phyloP scores from a whole-genome alignment of 2,888 invertebrate genomes.

The Xanthorhoe designata region DNA sequence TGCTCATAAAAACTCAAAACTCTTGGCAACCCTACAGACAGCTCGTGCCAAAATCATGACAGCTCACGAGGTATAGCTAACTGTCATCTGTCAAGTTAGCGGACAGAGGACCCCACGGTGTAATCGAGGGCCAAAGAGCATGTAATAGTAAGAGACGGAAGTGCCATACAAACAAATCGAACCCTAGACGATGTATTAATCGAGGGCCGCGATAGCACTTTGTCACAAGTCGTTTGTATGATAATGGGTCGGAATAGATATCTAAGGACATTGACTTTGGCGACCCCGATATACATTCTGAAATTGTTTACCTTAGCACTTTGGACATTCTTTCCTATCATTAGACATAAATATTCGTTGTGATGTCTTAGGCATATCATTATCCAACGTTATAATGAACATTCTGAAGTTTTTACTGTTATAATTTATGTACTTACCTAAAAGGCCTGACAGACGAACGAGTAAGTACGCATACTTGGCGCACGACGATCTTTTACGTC shows the following conservation, averaged over 20 bases:
- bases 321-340: too few relatives aligned
- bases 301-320: background rate
- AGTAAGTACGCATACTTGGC: too few relatives aligned
- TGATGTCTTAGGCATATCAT: too few relatives aligned
- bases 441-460: too few relatives aligned
- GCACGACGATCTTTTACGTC: too few relatives aligned
- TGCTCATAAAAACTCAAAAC: background rate
- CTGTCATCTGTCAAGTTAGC: constrained; percentile 26
- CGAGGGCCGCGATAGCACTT: constrained; percentile 15
- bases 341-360: too few relatives aligned
- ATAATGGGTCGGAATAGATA: constrained; percentile 18
- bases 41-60: constrained; percentile 38
- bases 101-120: constrained; percentile 8
- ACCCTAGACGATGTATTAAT: too few relatives aligned
- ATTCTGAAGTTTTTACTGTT: too few relatives aligned
- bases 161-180: too few relatives aligned
- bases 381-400: too few relatives aligned
- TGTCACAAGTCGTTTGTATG: constrained; percentile 20
- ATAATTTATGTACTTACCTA: too few relatives aligned
- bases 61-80: constrained; percentile 23
- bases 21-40: constrained; percentile 26
- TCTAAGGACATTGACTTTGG: constrained; percentile 27
- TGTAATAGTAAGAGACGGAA: too few relatives aligned
- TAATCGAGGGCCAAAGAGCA: background rate
- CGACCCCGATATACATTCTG: constrained; percentile 2